Conservation (phyloP, 2,888 invertebrate genomes). For the Parnassius apollo region DNA sequence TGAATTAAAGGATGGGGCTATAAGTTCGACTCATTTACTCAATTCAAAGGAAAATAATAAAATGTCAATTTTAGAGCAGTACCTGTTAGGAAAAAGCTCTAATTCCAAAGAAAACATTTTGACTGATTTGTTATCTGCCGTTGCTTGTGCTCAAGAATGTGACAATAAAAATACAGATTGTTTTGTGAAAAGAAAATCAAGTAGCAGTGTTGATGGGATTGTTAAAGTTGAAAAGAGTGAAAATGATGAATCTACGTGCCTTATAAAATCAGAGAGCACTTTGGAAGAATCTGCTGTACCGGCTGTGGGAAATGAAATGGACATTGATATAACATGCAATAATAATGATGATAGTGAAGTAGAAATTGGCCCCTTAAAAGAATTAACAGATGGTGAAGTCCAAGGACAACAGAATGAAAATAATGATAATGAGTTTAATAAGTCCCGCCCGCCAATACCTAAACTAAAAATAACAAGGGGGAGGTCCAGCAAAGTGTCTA, state of each 20-base stretch:
- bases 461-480: slow-evolving; percentile 77
- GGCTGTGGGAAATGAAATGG: slow-evolving; percentile 76
- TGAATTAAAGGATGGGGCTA: slow-evolving; percentile 82
- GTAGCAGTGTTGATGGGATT: slow-evolving; percentile 52
- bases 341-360: slow-evolving; percentile 70
- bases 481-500: slow-evolving; percentile 55
- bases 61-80: slow-evolving; percentile 86
- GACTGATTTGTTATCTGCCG: slow-evolving; percentile 82
- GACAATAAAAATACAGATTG: slow-evolving; percentile 75
- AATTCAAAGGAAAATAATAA: slow-evolving; percentile 75
- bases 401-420: slow-evolving; percentile 49
- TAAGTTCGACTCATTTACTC: slow-evolving; percentile 66
- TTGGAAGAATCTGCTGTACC: slow-evolving; percentile 77
- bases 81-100: slow-evolving; percentile 80
- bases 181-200: slow-evolving; percentile 70
- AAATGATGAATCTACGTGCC: slow-evolving; percentile 42
- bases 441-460: slow-evolving; percentile 69
- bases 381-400: slow-evolving; percentile 64
- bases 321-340: slow-evolving; percentile 69
- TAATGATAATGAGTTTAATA: slow-evolving; percentile 40
- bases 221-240: slow-evolving; percentile 61
- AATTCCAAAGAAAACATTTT: slow-evolving; percentile 80
- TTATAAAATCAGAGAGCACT: slow-evolving; percentile 78
- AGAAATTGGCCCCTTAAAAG: slow-evolving; percentile 75
- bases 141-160: slow-evolving; percentile 82